Evolutionary conservation across 2,888 invertebrate genomes (phyloP).

Genomic region (Chaitophorus viminalis): DNA sequence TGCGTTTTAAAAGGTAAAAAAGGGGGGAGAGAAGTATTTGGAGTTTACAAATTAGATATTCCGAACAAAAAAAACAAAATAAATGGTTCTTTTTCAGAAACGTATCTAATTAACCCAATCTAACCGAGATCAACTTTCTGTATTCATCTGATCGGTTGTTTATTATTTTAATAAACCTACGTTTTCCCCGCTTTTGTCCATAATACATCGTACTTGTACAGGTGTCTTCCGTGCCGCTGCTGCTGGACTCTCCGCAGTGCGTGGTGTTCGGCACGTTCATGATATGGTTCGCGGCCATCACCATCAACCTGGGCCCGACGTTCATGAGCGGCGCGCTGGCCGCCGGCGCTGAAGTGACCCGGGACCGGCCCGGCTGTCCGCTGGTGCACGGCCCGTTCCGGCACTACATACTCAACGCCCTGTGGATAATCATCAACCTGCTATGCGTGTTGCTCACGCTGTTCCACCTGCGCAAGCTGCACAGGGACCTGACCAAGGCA

Average conservation of each 20-base stretch:
- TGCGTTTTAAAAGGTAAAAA: no score
- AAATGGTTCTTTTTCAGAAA: no score
- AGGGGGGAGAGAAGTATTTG: no score
- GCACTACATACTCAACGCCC: conserved; percentile 88
- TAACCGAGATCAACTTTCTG: no score
- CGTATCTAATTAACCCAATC: no score
- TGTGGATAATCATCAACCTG: conserved; percentile 89
- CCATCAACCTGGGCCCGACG: conserved; percentile 89
- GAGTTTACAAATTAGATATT: no score
- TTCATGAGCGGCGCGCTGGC: conserved; percentile 85
- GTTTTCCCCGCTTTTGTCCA: no score
- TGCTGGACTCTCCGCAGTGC: conserved; percentile 89
- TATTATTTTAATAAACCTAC: no score
- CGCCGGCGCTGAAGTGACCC: conserved; percentile 80
- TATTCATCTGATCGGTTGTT: no score
- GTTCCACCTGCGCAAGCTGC: conserved; percentile 82
- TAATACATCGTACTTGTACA: conserved; percentile 66
- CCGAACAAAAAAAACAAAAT: no score
- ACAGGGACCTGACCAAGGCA: conserved; percentile 83
- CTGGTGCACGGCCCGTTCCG: conserved; percentile 87
- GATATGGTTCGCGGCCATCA: conserved; percentile 93
- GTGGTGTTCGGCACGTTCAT: conserved; percentile 90
- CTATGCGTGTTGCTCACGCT: conserved; percentile 85
- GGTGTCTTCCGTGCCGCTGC: conserved; percentile 78
- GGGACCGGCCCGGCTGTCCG: conserved; percentile 85